Evolutionary conservation across 35 echinoderm and acorn worm genomes (phyloP).

Genomic region (Nesometra sesokonis): DNA sequence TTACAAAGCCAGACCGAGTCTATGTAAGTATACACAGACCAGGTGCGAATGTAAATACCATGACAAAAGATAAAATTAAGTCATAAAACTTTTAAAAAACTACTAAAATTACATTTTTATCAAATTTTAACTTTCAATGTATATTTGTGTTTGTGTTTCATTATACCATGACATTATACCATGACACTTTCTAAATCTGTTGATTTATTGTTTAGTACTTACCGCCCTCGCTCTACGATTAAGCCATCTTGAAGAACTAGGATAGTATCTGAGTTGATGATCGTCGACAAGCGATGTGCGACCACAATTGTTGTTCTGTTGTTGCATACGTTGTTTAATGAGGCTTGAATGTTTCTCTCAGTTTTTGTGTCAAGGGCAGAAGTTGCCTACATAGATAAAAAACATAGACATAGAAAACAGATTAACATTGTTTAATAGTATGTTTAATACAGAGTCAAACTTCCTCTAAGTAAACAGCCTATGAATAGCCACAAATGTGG

Average conservation of each 20-base stretch:
- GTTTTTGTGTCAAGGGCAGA: slow-evolving; percentile 88
- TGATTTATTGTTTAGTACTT: neutral
- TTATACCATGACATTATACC: neutral
- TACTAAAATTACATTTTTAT: neutral
- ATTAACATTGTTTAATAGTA: too few relatives aligned
- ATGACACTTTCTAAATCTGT: neutral
- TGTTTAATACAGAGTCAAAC: too few relatives aligned
- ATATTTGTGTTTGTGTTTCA: neutral
- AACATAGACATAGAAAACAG: too few relatives aligned
- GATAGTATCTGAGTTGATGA: slow-evolving; percentile 78
- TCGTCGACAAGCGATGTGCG: slow-evolving; percentile 80
- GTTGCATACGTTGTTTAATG: slow-evolving; percentile 55
- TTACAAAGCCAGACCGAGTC: too few relatives aligned
- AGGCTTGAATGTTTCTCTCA: slow-evolving; percentile 86
- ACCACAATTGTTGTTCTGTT: slow-evolving; percentile 80
- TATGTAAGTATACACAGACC: too few relatives aligned
- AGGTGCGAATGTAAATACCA: too few relatives aligned
- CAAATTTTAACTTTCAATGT: too few relatives aligned
- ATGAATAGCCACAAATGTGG: too few relatives aligned
- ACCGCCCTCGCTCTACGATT: slow-evolving; percentile 83
- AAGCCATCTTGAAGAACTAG: slow-evolving; percentile 61
- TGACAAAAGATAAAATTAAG: too few relatives aligned
- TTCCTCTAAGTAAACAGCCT: too few relatives aligned
- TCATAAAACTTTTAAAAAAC: neutral
- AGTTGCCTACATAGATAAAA: slow-evolving; percentile 60